Conservation (phyloP, 2,797 vertebrate genomes). For the Pteronotus mesoamericanus region DNA sequence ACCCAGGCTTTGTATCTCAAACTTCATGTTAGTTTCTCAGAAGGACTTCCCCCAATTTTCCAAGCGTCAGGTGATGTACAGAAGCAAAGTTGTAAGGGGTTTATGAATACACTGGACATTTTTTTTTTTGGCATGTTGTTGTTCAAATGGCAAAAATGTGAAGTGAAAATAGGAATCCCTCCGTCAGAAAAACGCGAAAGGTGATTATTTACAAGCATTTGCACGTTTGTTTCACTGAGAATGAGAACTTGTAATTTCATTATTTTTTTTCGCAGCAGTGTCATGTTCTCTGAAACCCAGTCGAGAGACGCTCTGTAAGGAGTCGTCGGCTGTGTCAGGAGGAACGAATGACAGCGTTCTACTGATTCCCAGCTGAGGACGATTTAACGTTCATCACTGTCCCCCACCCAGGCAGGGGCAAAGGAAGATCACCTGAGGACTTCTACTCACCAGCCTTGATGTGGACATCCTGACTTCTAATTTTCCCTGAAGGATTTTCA, state of each 20-base stretch:
- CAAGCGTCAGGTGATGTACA: background rate
- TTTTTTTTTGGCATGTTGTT: background rate
- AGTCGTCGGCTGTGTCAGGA: no score
- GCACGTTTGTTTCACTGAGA: background rate
- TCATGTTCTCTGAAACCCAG: background rate
- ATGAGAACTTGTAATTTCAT: background rate
- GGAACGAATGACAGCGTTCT: background rate
- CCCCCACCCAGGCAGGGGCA: accelerated
- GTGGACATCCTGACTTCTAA: slow-evolving; percentile 99
- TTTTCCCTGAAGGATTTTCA: slow-evolving; percentile 99
- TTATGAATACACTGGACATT: background rate
- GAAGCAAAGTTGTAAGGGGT: background rate
- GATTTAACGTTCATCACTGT: accelerated
- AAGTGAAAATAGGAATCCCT: background rate
- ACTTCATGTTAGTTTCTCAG: background rate
- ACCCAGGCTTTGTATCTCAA: background rate
- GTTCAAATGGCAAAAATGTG: background rate
- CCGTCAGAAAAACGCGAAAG: background rate
- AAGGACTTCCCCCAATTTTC: background rate
- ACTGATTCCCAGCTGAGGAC: accelerated
- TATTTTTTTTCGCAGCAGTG: background rate
- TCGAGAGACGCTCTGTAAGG: background rate
- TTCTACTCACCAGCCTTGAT: slow-evolving; percentile 96
- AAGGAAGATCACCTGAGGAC: accelerated
- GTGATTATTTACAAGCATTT: background rate